Conservation (phyloP, 2,797 vertebrate species). For the Todus mexicanus region DNA sequence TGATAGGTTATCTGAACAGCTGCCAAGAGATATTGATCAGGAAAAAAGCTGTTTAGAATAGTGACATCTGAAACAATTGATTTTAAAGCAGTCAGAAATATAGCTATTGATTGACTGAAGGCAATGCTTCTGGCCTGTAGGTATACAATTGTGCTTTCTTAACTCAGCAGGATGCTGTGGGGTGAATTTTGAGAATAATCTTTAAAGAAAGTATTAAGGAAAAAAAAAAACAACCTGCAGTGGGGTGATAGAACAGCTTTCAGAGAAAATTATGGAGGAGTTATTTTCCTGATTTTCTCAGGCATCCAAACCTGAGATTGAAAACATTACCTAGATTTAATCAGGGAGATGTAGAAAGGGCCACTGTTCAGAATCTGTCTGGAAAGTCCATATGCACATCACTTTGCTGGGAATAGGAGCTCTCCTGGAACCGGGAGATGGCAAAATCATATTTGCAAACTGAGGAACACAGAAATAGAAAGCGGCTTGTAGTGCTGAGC, state of each 20-base stretch:
- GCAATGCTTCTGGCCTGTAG: conserved; percentile 18
- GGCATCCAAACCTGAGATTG: not conserved
- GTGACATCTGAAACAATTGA: conserved; percentile 53
- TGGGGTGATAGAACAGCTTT: not conserved
- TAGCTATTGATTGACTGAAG: conserved; percentile 48
- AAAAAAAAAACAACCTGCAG: not conserved
- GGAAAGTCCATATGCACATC: not conserved
- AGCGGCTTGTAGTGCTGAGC: not conserved
- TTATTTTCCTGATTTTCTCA: not conserved
- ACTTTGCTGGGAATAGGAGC: not conserved
- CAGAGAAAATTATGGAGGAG: not conserved
- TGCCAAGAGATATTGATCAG: conserved; percentile 54
- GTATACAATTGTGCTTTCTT: conserved; percentile 6
- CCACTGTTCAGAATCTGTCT: not conserved
- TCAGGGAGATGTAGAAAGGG: not conserved
- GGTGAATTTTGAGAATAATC: not conserved
- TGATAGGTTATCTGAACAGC: conserved; percentile 41
- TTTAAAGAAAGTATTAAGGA: not conserved
- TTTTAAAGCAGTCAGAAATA: conserved; percentile 52
- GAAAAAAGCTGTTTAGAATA: conserved; percentile 36
- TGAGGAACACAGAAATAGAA: not conserved
- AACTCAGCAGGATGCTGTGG: conserved; percentile 8
- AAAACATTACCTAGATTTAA: not conserved
- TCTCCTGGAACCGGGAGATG: not conserved
- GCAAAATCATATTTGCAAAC: not conserved